These are phyloP conservation scores for Rhinichthys klamathensis DNA, from an alignment of 2,113 vertebrate genomes.

Conservation along the genomic window DNA sequence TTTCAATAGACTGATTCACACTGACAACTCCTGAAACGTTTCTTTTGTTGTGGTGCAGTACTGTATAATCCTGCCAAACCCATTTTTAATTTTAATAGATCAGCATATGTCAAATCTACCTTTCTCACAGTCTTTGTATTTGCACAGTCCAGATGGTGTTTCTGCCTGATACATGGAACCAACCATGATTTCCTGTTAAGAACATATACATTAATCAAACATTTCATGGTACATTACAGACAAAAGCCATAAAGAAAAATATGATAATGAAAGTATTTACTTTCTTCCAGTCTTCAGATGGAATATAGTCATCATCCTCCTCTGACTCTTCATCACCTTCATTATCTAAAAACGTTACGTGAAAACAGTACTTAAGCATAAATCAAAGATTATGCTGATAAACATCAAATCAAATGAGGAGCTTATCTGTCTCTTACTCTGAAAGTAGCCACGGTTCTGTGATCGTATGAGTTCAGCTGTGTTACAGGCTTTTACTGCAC, in stretches of 20 bases:
- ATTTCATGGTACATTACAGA: constrained; percentile 28
- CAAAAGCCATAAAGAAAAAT: background rate
- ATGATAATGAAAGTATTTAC: constrained; percentile 65
- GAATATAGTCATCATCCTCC: constrained; percentile 98
- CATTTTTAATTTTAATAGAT: background rate
- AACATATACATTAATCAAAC: constrained; percentile 49
- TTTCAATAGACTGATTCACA: too few relatives aligned
- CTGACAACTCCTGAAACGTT: background rate
- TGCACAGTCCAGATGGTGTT: constrained; percentile 89
- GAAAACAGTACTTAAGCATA: background rate
- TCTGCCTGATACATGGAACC: constrained; percentile 99
- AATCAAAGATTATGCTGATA: background rate
- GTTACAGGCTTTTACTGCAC: constrained; percentile 77
- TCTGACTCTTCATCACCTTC: constrained; percentile 97
- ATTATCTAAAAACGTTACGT: constrained; percentile 38
- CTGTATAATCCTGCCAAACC: background rate
- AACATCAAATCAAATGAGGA: background rate
- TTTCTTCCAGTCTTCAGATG: constrained; percentile 99
- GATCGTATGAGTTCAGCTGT: constrained; percentile 88
- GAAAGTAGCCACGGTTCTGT: constrained; percentile 93
- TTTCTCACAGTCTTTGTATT: constrained; percentile 95
- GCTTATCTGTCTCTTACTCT: constrained; percentile 81
- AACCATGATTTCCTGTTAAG: constrained; percentile 95
- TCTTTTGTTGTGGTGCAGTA: background rate
- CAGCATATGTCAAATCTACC: constrained; percentile 72